Percentiles rank a stretch among this genome's conserved stretches.
phyloP scores from a whole-genome alignment of 2,113 vertebrate species.

The Centropristis striata region DNA sequence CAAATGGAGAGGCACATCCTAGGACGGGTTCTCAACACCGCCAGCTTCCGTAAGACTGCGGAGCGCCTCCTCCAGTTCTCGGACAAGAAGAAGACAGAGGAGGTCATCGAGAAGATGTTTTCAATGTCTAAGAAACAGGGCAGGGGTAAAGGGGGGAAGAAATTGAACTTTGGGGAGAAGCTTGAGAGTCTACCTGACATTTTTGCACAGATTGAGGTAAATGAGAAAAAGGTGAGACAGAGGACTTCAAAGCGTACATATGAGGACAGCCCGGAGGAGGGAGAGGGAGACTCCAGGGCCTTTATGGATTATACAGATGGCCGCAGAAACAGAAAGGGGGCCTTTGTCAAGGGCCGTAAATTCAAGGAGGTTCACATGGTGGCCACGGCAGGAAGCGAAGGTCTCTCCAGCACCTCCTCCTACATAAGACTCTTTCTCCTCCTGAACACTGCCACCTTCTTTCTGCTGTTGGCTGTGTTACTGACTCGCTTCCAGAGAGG shows the following conservation, averaged over 20 bases:
- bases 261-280: slow-evolving; percentile 91
- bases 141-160: slow-evolving; percentile 87
- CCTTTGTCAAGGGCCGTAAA: slow-evolving; percentile 79
- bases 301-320: slow-evolving; percentile 92
- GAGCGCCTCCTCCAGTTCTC: slow-evolving; percentile 93
- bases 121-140: slow-evolving; percentile 87
- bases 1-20: slow-evolving; percentile 94
- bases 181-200: slow-evolving; percentile 92
- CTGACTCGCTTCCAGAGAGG: slow-evolving; percentile 92
- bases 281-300: slow-evolving; percentile 90
- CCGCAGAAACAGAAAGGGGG: slow-evolving; percentile 85
- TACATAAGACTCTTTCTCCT: slow-evolving; percentile 95
- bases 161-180: slow-evolving; percentile 86
- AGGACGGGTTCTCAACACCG: slow-evolving; percentile 91
- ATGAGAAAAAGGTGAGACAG: slow-evolving; percentile 91
- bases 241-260: slow-evolving; percentile 89
- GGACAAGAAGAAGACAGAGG: slow-evolving; percentile 92
- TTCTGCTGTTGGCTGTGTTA: slow-evolving; percentile 92
- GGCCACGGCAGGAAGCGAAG: slow-evolving; percentile 81
- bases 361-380: slow-evolving; percentile 86
- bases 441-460: slow-evolving; percentile 96
- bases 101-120: slow-evolving; percentile 93
- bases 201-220: slow-evolving; percentile 95
- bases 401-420: slow-evolving; percentile 85
- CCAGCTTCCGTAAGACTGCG: slow-evolving; percentile 91